A percentile compares a stretch with the other conserved stretches of the same genome.
Evolutionary conservation across 2,888 invertebrate genomes (phyloP).

Genomic region (Hirtodrosophila cameraria): DNA sequence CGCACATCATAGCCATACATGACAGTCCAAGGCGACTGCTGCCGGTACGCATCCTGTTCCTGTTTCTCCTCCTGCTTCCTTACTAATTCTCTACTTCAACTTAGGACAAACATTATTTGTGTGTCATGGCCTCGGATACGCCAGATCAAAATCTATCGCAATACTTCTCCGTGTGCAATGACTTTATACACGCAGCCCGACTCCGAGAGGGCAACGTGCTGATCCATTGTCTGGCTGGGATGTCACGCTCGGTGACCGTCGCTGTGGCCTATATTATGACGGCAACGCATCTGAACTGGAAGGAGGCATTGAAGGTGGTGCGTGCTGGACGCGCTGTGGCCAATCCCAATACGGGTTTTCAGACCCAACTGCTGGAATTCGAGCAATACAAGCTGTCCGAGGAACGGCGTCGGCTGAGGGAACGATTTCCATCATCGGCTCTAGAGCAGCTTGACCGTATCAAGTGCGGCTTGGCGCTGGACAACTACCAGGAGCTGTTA

Average conservation of each 20-base stretch:
- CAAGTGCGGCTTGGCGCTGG: conserved; percentile 91
- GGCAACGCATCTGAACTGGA: conserved; percentile 94
- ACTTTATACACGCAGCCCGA: conserved; percentile 97
- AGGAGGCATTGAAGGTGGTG: conserved; percentile 96
- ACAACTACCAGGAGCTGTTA: conserved; percentile 92
- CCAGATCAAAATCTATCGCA: conserved; percentile 97
- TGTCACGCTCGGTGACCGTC: conserved; percentile 98
- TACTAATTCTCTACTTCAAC: conserved; percentile 67
- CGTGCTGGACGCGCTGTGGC: conserved; percentile 95
- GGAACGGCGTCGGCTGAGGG: conserved; percentile 93
- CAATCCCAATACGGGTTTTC: conserved; percentile 98
- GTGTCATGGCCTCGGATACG: conserved; percentile 97
- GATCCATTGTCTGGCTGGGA: conserved; percentile 98
- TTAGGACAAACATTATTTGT: conserved; percentile 97
- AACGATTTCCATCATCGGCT: conserved; percentile 92
- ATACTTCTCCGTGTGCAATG: conserved; percentile 96
- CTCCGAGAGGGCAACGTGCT: conserved; percentile 95
- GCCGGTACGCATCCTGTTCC: conserved; percentile 87
- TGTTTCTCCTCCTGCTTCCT: too few species aligned
- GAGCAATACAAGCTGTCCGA: conserved; percentile 91
- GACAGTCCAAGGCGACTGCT: conserved; percentile 95
- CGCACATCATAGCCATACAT: conserved; percentile 97
- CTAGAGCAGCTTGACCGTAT: conserved; percentile 89
- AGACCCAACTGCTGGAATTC: conserved; percentile 96
- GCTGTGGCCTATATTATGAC: conserved; percentile 98